Evolutionary conservation across 2,888 invertebrate genomes (phyloP).

Genomic region (Doris montereyensis): DNA sequence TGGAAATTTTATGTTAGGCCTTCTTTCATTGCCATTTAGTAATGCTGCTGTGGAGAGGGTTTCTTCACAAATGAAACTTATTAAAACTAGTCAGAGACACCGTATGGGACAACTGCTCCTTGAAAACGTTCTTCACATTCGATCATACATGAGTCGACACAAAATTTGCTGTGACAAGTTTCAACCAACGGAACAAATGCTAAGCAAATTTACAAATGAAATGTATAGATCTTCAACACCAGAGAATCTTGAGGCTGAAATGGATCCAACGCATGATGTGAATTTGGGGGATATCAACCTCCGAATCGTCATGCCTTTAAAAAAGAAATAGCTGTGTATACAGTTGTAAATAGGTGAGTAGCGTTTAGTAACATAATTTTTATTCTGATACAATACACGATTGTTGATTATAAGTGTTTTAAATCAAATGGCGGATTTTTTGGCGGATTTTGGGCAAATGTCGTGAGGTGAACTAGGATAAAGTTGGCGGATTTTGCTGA

Average conservation of each 20-base stretch:
- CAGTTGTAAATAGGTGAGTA: background rate
- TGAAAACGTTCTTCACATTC: background rate
- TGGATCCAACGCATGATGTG: background rate
- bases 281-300: background rate
- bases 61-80: background rate
- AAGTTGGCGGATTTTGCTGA: no score
- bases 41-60: background rate
- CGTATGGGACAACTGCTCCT: background rate
- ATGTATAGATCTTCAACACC: background rate
- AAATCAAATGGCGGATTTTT: no score
- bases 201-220: background rate
- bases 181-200: background rate
- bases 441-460: no score
- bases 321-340: background rate
- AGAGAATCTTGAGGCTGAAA: background rate
- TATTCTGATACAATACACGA: background rate
- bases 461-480: no score
- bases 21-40: background rate
- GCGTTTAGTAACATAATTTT: no score
- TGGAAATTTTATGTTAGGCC: background rate
- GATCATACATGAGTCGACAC: background rate
- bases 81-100: background rate
- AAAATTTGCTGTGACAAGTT: background rate
- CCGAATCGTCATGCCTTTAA: background rate
- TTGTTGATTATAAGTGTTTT: background rate